Base-by-base conservation (phyloP, 2,888 invertebrate genomes). In the Dinocampus coccinellae region DNA sequence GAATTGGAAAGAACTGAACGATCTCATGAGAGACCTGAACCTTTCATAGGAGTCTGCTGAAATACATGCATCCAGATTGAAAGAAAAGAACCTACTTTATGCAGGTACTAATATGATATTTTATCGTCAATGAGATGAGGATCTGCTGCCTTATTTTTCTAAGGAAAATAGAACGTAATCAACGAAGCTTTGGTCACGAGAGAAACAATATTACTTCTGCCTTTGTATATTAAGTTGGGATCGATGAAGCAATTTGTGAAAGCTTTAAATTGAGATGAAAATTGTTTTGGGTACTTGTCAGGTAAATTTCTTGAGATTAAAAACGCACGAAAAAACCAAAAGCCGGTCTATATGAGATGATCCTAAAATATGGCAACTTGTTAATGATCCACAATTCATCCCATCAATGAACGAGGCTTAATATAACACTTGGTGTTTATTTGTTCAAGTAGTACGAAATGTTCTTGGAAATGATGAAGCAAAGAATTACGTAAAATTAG, bases 201-300 rank as follows among this genome's bases (percentile, higher is more conserved):
- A 69, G 36, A 29, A 33, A 47, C n/a, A 16, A 47, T 70, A 22
- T 22, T 66, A 13, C 47, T 70, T 10, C 66, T 55, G 3, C 66
- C 65, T 10, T 26, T 66, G 0, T 39, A 70, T 10, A 70, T 70
- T 9, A 70, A 70, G 26, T 20, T 66, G 4, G 70, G 61, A n/a
- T 55, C 66, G 11, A 70, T 70, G 34, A 70, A 70, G 22, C 53
- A 66, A 2, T 65, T 53, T 53, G 70, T 70, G 20, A 70, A 70
- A 65, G 61, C 26, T 52, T 7, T 70, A 7, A 39, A 70, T 13
- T 47, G 47, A 36, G 34, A 65, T 36, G 34, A 53, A 1, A 34
- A 70, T 22, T 57, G 65, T 60, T 66, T 66, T 7, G 6, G 11
- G 33, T 70, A 70, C n/a, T 69, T 69, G 20, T 42, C 2, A 57